Evolutionary conservation across 2,113 vertebrate genomes (phyloP).

Genomic region (Suncus etruscus): DNA sequence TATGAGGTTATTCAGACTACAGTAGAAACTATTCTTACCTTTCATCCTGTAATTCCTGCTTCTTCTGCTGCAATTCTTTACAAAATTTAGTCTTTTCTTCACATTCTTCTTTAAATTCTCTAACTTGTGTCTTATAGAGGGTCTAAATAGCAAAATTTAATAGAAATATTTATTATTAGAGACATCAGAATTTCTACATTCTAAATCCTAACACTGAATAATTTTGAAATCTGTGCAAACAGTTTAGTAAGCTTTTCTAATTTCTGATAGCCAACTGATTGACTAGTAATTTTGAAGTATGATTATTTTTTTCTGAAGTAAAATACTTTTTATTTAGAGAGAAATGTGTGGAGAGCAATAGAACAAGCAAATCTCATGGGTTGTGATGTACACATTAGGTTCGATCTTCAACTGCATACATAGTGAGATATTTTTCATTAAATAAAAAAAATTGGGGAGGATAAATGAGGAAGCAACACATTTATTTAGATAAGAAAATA

Average conservation of each 20-base stretch:
- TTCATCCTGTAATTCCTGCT: slow-evolving; percentile 97
- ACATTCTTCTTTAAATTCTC: slow-evolving; percentile 98
- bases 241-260: neutral
- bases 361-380: too few relatives aligned
- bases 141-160: slow-evolving; percentile 89
- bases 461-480: slow-evolving; percentile 21
- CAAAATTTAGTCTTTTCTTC: slow-evolving; percentile 96
- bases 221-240: neutral
- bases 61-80: slow-evolving; percentile 96
- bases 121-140: slow-evolving; percentile 98
- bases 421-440: neutral
- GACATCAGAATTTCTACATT: neutral
- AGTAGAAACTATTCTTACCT: slow-evolving; percentile 86
- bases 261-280: slow-evolving; percentile 17
- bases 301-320: neutral
- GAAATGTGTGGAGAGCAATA: too few relatives aligned
- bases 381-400: neutral
- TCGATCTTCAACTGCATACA: slow-evolving; percentile 25
- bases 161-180: slow-evolving; percentile 7
- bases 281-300: neutral
- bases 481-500: slow-evolving; percentile 14
- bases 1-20: too few relatives aligned
- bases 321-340: too few relatives aligned
- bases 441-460: too few relatives aligned
- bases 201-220: slow-evolving; percentile 7